Base-by-base conservation (phyloP, 2,797 vertebrate species). In the Microcaecilia unicolor region DNA sequence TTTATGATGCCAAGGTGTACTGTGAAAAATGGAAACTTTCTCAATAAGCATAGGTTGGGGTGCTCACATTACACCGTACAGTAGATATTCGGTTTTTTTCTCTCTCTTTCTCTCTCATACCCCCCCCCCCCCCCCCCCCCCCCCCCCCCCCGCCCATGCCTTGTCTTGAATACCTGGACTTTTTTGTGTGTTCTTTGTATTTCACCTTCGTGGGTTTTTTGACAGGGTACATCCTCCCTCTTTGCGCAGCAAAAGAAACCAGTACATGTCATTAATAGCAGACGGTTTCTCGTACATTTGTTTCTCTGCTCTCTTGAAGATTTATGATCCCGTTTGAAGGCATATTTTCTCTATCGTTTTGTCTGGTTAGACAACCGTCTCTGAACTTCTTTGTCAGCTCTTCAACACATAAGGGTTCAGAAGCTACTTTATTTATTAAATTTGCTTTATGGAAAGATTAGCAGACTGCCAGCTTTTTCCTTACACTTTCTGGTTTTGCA, bases 1-100 rank as follows among this genome's bases (percentile, higher is more conserved):
- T 90, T 90, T 89, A 89, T 91, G 86, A 89, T 81, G 88, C 83
- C 83, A 86, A 88, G 86, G 86, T 70, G 50, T 83, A 83, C 69
- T 74, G 74, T 81, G 83, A 83, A 86, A 86, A 78, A 81, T 79
- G 80, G 81, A 83, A 87, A 91, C 88, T 89, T 87, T 86, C 69
- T 64, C 14, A n/a, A n/a, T 32, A 28, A 31, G 5, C 5, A 3
- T 22, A 27, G 3, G n/a, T 6, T 9, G 15, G 7, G 22, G 8
- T 22, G 19, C 19, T 6, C 22, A n/a, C 12, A 22, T n/a, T 7
- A 10, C n/a, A n/a, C n/a, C n/a, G 28, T 29, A 18, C 6, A n/a
- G n/a, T n/a, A n/a, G n/a, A n/a, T n/a, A n/a, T n/a, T n/a, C n/a
- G n/a, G n/a, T n/a, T n/a, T 10, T 24, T 24, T 24, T 12, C 23